These are phyloP conservation scores for Vespertilio murinus DNA, from an alignment of 2,797 vertebrate genomes.

Conservation along the genomic window DNA sequence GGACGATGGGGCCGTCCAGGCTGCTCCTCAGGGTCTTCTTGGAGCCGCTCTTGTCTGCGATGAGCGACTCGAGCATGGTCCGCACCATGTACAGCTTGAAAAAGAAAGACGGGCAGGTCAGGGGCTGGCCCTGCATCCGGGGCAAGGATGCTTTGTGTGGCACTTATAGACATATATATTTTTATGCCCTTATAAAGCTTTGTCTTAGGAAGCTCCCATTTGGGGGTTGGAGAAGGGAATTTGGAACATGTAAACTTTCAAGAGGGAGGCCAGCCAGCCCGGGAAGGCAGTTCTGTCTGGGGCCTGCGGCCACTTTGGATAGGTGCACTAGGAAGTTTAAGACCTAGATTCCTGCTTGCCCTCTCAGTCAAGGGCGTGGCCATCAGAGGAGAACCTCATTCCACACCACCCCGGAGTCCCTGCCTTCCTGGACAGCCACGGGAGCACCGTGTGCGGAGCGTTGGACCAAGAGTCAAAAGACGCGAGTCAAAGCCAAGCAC, in stretches of 20 bases:
- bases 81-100: slow-evolving; percentile 98
- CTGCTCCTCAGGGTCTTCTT: slow-evolving; percentile 98
- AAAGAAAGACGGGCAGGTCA: slow-evolving; percentile 38
- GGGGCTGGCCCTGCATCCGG: background rate
- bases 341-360: slow-evolving; percentile 5
- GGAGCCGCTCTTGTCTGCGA: slow-evolving; percentile 98
- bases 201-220: slow-evolving; percentile 48
- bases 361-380: background rate
- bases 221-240: slow-evolving; percentile 29
- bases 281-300: background rate
- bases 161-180: background rate
- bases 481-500: slow-evolving; percentile 42
- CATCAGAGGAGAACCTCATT: slow-evolving; percentile 35
- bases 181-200: slow-evolving; percentile 10
- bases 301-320: background rate
- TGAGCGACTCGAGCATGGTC: slow-evolving; percentile 98
- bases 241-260: background rate
- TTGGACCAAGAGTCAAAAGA: slow-evolving; percentile 46
- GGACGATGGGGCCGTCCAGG: slow-evolving; percentile 96
- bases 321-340: background rate
- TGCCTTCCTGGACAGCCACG: background rate
- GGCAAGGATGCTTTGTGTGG: background rate
- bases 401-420: background rate
- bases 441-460: background rate
- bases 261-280: background rate